Evolutionary conservation across 2,888 invertebrate species (phyloP).

Genomic region (Meiosimyza platycephala): DNA sequence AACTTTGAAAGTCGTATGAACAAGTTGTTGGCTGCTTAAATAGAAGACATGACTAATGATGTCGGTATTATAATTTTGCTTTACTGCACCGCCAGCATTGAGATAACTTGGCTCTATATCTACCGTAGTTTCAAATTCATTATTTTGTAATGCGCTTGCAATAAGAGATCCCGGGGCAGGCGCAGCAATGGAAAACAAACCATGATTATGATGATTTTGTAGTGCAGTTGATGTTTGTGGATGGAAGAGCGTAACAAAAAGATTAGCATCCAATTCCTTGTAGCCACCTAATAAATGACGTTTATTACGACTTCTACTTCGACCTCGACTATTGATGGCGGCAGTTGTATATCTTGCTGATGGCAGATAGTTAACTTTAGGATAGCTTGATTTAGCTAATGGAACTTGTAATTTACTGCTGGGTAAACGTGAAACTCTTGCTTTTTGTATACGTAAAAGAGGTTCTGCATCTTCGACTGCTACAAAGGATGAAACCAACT

Average conservation of each 20-base stretch:
- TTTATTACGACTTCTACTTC: constrained; percentile 45
- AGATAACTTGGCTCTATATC: constrained; percentile 50
- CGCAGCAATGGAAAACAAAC: constrained; percentile 31
- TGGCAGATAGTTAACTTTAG: constrained; percentile 45
- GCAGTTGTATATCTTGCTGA: constrained; percentile 33
- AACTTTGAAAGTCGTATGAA: constrained; percentile 76
- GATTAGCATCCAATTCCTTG: constrained; percentile 57
- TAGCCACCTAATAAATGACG: constrained; percentile 56
- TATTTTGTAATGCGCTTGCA: constrained; percentile 39
- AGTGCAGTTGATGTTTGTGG: constrained; percentile 45
- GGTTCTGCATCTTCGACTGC: constrained; percentile 56
- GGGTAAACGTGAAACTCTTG: constrained; percentile 53
- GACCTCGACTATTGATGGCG: constrained; percentile 26
- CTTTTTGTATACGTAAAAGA: constrained; percentile 58
- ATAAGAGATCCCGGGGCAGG: constrained; percentile 8
- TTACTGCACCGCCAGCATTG: constrained; percentile 35
- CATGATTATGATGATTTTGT: constrained; percentile 37
- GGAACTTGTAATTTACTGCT: constrained; percentile 59
- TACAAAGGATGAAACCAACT: constrained; percentile 56
- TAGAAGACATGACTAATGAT: constrained; percentile 65
- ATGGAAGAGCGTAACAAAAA: constrained; percentile 57
- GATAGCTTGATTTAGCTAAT: constrained; percentile 39
- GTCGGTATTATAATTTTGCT: constrained; percentile 60
- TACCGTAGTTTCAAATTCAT: constrained; percentile 50
- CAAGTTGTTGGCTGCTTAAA: constrained; percentile 67